phyloP scores from a whole-genome alignment of 1,140 invertebrate genomes.

The Stenopsyche tienmushanensis region DNA sequence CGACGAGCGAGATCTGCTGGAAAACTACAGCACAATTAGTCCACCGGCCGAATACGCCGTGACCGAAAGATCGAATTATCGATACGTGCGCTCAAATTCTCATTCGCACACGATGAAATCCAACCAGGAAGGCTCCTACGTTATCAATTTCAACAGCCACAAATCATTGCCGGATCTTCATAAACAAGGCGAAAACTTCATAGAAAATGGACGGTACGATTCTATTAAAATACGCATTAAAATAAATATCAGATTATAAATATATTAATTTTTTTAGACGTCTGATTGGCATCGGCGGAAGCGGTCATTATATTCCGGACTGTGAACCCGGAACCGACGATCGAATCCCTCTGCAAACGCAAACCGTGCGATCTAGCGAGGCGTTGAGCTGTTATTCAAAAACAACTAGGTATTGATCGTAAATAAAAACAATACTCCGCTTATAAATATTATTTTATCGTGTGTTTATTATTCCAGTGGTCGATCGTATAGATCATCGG shows the following conservation, averaged over 20 bases:
- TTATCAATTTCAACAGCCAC: slow-evolving; percentile 67
- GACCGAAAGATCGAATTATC: slow-evolving; percentile 44
- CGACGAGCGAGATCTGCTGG: slow-evolving; percentile 43
- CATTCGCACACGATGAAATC: slow-evolving; percentile 62
- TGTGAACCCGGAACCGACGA: slow-evolving; percentile 5
- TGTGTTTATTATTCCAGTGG: slow-evolving; percentile 28
- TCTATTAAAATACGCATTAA: not conserved
- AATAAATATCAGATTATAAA: not conserved
- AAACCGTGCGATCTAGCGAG: slow-evolving; percentile 32
- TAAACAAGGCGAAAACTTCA: slow-evolving; percentile 58
- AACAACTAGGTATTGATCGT: slow-evolving; percentile 30
- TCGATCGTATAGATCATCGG: slow-evolving; percentile 35
- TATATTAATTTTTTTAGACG: slow-evolving; percentile 23
- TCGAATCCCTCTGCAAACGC: slow-evolving; percentile 9
- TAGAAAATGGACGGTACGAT: slow-evolving; percentile 44
- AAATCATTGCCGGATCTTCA: slow-evolving; percentile 84
- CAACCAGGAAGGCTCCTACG: slow-evolving; percentile 49
- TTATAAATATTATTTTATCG: not conserved
- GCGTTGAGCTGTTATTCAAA: slow-evolving; percentile 40
- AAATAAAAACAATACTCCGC: not conserved
- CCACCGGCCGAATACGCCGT: slow-evolving; percentile 65
- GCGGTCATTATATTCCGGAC: slow-evolving; percentile 24
- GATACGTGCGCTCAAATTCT: slow-evolving; percentile 61
- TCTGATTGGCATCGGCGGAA: slow-evolving; percentile 26
- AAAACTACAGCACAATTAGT: slow-evolving; percentile 61